phyloP scores from a whole-genome alignment of 2,113 vertebrate species.

The Ginglymostoma cirratum region DNA sequence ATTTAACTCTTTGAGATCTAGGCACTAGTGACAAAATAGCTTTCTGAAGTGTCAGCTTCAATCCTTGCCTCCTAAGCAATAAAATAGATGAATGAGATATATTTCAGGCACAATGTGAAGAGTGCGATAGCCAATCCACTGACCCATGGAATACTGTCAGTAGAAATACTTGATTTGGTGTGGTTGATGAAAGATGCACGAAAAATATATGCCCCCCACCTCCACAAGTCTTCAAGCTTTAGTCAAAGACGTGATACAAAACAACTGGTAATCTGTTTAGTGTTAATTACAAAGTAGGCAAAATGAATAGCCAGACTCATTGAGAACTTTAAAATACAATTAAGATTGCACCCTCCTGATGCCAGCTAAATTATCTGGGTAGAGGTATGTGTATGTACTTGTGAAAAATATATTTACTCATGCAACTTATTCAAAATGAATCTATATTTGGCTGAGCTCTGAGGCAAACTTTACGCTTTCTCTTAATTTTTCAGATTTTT shows the following conservation, averaged over 20 bases:
- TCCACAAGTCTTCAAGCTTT: background rate
- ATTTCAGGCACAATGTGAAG: background rate
- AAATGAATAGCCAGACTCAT: background rate
- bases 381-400: background rate
- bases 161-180: background rate
- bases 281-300: constrained; percentile 25
- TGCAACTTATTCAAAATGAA: background rate
- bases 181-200: background rate
- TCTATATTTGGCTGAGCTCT: background rate
- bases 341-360: background rate
- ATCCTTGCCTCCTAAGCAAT: constrained; percentile 47
- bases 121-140: background rate
- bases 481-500: background rate
- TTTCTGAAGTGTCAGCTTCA: constrained; percentile 54
- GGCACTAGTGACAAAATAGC: constrained; percentile 46
- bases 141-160: background rate
- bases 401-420: background rate
- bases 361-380: background rate
- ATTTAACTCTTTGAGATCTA: constrained; percentile 72
- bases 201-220: background rate
- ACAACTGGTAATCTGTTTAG: background rate
- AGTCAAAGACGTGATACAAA: background rate
- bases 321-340: too few relatives aligned
- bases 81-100: constrained; percentile 15
- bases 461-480: background rate